phyloP scores from a whole-genome alignment of 2,797 vertebrate genomes.

The Neostethus bicornis region DNA sequence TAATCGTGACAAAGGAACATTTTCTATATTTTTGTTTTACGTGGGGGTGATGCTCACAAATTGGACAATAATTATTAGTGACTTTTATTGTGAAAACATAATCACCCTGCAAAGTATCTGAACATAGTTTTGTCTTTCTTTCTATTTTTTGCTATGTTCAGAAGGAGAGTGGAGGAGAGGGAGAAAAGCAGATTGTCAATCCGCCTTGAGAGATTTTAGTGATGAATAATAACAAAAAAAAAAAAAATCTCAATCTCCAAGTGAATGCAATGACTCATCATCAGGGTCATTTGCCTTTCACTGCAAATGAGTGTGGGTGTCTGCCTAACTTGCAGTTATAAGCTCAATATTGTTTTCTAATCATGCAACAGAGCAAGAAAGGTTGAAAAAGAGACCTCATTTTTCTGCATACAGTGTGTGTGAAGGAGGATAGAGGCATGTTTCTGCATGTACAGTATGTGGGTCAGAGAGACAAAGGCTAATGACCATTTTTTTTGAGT shows the following conservation, averaged over 20 bases:
- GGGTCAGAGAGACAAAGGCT: slow-evolving; percentile 41
- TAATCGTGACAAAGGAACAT: too few relatives aligned
- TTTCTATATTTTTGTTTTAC: too few relatives aligned
- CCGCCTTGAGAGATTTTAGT: slow-evolving; percentile 63
- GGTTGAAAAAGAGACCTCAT: slow-evolving; percentile 31
- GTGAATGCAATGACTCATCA: slow-evolving; percentile 81
- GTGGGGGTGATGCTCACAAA: not conserved
- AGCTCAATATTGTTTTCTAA: slow-evolving; percentile 81
- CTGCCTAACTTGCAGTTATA: slow-evolving; percentile 82
- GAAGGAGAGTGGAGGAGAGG: too few relatives aligned
- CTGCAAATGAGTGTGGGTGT: slow-evolving; percentile 85
- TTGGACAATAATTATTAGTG: not conserved
- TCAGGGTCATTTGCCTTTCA: slow-evolving; percentile 82
- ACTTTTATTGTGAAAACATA: not conserved
- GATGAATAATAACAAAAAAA: slow-evolving; percentile 68
- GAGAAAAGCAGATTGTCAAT: slow-evolving; percentile 49
- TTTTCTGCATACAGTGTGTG: slow-evolving; percentile 26
- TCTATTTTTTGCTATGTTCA: too few relatives aligned
- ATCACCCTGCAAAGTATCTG: too few relatives aligned
- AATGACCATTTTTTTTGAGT: slow-evolving; percentile 43
- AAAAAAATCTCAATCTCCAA: slow-evolving; percentile 55
- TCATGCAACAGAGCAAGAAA: slow-evolving; percentile 64
- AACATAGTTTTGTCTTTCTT: too few relatives aligned
- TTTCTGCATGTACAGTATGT: slow-evolving; percentile 18
- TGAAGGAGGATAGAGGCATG: slow-evolving; percentile 18